Base-by-base conservation (phyloP, 2,113 vertebrate genomes). In the Rhinoderma darwinii region DNA sequence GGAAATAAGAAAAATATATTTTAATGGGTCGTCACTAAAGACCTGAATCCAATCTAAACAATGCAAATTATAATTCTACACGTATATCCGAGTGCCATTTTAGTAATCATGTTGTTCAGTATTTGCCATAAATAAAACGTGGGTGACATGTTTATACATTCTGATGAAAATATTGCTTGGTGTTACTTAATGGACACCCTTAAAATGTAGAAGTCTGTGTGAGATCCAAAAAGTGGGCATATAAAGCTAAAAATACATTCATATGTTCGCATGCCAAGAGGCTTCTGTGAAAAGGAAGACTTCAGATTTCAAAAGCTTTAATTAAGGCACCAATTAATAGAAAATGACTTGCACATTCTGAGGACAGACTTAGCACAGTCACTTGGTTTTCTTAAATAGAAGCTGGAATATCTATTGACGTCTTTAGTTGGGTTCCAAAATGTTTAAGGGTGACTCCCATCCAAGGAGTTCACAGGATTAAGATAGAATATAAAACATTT, bases 311-410 rank as follows among this genome's bases (percentile, higher is more conserved):
- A 76, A 27, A 44, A 22, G 51, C 73, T 76, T 84, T 76, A 76
- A 76, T 76, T 76, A 76, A 27, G n/a, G 6, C 37, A 10, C 37
- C 83, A 84, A 41, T 63, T 77, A 76, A 84, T 84, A 84, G 83
- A 76, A 84, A 84, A 77, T 76, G 83, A 84, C 83, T 84, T 77
- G 83, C 83, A 84, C 35, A 74, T 84, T 84, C 54, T 81, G 35
- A 61, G 22, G 30, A 59, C 37, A 80, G 47, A 59, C 54, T 80
- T 61, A 80, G 78, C 78, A 80, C 78, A 61, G 35, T 81, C 78
- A 27, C 54, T 81, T 81, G 54, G 0, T 47, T 81, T n/a, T 63
- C 37, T 37, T 43, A 63, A 30, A 81, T 63, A 41, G 35, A 81
- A 81, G 54, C 37, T 61, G 56, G 78, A 43, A 51, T 59, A 59